Conservation (phyloP, 2,797 vertebrate genomes). For the Erpetoichthys calabaricus region DNA sequence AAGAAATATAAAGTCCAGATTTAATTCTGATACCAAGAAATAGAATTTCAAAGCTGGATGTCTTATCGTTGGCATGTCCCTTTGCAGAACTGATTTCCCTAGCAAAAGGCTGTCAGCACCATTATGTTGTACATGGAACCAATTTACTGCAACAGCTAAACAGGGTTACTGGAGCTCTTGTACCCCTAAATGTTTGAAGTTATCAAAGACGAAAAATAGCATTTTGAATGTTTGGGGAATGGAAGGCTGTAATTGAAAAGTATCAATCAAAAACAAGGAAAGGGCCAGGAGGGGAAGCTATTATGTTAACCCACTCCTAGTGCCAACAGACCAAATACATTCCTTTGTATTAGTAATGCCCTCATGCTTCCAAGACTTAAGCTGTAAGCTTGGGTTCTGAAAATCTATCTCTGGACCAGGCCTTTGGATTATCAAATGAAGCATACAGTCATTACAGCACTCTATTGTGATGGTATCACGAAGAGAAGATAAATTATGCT, state of each 20-base stretch:
- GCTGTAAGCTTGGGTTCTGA: constrained; percentile 29
- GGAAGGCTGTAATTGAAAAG: constrained; percentile 98
- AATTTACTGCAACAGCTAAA: constrained; percentile 97
- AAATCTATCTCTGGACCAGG: constrained; percentile 21
- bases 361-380: constrained; percentile 46
- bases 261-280: constrained; percentile 97
- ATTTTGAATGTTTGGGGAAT: constrained; percentile 92
- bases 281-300: constrained; percentile 51
- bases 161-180: constrained; percentile 80
- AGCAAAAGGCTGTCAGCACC: constrained; percentile 97
- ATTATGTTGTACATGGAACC: constrained; percentile 98
- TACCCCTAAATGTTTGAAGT: constrained; percentile 93
- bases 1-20: constrained; percentile 99
- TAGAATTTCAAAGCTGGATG: constrained; percentile 98
- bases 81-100: constrained; percentile 98
- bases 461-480: constrained; percentile 54
- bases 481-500: constrained; percentile 37
- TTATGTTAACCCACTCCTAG: constrained; percentile 54
- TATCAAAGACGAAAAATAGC: constrained; percentile 78
- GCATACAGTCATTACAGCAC: constrained; percentile 53
- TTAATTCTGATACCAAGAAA: constrained; percentile 99
- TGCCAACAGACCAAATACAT: constrained; percentile 46
- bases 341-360: constrained; percentile 56
- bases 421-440: constrained; percentile 50
- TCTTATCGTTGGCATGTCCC: constrained; percentile 95